A percentile compares a stretch with the other conserved stretches of the same genome.
phyloP scores from a whole-genome alignment of 1,140 invertebrate genomes.

The Cephus cinctus region DNA sequence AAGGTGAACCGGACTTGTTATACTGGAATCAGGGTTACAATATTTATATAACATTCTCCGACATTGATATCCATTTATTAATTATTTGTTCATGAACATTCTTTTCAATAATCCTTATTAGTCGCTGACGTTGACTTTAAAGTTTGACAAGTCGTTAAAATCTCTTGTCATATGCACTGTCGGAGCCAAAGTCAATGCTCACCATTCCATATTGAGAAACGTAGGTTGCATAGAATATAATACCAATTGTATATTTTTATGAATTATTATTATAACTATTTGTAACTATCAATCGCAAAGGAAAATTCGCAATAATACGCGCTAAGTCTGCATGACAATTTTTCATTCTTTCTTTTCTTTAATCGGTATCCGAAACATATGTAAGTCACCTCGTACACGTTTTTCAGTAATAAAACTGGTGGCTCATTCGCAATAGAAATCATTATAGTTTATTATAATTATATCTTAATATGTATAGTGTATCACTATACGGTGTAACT shows the following conservation, averaged over 20 bases:
- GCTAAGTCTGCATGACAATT: not conserved
- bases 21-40: not conserved
- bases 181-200: too few species aligned
- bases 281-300: not conserved
- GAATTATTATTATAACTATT: slow-evolving; percentile 1
- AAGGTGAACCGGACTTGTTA: not conserved
- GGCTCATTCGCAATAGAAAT: not conserved
- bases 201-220: not conserved
- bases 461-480: not conserved
- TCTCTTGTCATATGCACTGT: too few species aligned
- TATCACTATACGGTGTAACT: too few species aligned
- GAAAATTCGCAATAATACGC: not conserved
- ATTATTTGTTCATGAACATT: too few species aligned
- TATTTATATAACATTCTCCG: not conserved
- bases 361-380: not conserved
- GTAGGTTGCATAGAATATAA: not conserved
- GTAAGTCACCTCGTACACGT: not conserved
- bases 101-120: too few species aligned
- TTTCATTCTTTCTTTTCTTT: not conserved
- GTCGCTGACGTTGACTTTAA: too few species aligned
- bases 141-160: too few species aligned
- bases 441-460: not conserved
- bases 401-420: not conserved
- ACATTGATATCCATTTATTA: too few species aligned
- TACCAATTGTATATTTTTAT: not conserved